Percentiles rank a stretch among this genome's conserved stretches.
phyloP scores from a whole-genome alignment of 1,140 invertebrate genomes.

The Caenorhabditis briggsae region DNA sequence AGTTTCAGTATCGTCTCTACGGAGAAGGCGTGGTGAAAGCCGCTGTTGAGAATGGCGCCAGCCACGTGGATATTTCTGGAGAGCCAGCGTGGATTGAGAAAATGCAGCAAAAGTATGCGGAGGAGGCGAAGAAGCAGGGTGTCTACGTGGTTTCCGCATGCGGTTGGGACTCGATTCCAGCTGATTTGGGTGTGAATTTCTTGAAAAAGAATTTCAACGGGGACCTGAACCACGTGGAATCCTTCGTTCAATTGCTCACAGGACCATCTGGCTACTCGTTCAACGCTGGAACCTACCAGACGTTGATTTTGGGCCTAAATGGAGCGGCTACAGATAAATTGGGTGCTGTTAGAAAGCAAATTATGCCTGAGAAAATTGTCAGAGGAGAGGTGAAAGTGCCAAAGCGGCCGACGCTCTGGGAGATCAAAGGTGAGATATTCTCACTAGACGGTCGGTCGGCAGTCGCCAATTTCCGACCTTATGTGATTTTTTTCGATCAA shows the following conservation, averaged over 20 bases:
- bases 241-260: conserved; percentile 62
- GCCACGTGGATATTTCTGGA: conserved; percentile 92
- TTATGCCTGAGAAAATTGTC: conserved; percentile 76
- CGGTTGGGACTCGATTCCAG: conserved; percentile 87
- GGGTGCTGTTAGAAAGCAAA: conserved; percentile 72
- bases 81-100: conserved; percentile 88
- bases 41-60: conserved; percentile 85
- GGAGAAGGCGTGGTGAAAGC: conserved; percentile 91
- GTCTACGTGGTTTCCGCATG: conserved; percentile 90
- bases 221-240: conserved; percentile 72
- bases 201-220: conserved; percentile 85
- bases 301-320: conserved; percentile 73
- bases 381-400: conserved; percentile 70
- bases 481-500: too few relatives aligned
- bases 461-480: too few relatives aligned
- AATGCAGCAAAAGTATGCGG: conserved; percentile 87
- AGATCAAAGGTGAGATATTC: conserved; percentile 31
- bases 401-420: conserved; percentile 60
- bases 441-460: conserved; percentile 80
- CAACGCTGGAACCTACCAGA: conserved; percentile 77
- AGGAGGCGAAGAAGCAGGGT: conserved; percentile 84
- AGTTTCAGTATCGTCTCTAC: conserved; percentile 84
- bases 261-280: conserved; percentile 73
- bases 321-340: conserved; percentile 71
- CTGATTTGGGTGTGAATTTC: conserved; percentile 86